Evolutionary conservation across 2,888 invertebrate genomes (phyloP).

Genomic region (Scaptomyza caliginosa): DNA sequence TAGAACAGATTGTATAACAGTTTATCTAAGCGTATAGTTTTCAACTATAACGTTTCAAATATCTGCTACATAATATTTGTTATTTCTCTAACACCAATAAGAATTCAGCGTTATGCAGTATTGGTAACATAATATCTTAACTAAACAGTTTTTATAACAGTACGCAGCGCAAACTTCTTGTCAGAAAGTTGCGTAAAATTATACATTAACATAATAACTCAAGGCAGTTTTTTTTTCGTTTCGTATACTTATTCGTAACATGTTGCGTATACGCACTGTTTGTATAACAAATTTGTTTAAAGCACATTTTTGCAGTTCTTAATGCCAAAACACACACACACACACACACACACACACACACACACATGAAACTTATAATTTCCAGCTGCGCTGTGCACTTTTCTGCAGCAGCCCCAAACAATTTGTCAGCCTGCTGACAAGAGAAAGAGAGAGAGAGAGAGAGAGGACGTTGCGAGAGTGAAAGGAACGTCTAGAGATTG

Average conservation of each 20-base stretch:
- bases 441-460: background rate
- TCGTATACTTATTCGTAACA: background rate
- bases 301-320: conserved; percentile 33
- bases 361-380: conserved; percentile 11
- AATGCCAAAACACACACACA: conserved; percentile 5
- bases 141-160: no score
- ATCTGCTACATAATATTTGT: no score
- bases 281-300: conserved; percentile 41
- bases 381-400: conserved; percentile 39
- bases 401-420: conserved; percentile 32
- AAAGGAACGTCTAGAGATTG: background rate
- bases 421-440: conserved; percentile 46
- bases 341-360: background rate
- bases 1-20: conserved; percentile 21
- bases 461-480: background rate
- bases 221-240: background rate
- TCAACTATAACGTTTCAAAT: no score
- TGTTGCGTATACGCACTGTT: conserved; percentile 10
- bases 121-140: no score
- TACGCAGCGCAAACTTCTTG: no score
- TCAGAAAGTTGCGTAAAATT: no score
- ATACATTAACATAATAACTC: background rate
- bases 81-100: no score
- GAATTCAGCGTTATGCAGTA: no score
- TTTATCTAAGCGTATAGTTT: background rate